Percentiles rank a stretch among this genome's conserved stretches.
Evolutionary conservation across 2,113 vertebrate species (phyloP).

Genomic region (Salminus brasiliensis): DNA sequence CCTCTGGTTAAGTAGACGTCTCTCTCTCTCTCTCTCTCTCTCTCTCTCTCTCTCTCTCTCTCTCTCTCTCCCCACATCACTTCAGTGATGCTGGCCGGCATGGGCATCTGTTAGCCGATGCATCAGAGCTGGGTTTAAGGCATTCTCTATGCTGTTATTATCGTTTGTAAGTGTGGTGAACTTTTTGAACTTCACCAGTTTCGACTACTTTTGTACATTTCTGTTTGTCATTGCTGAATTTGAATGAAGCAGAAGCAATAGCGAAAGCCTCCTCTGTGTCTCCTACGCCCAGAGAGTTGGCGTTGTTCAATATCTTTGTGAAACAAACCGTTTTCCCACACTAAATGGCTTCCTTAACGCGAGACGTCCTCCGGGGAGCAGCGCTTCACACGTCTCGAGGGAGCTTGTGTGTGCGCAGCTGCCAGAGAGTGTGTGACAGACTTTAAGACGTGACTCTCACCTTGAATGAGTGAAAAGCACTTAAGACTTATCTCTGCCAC

Average conservation of each 20-base stretch:
- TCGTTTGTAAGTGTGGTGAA: no score
- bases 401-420: constrained; percentile 21
- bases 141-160: no score
- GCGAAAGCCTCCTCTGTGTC: not conserved
- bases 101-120: no score
- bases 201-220: not conserved
- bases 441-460: constrained; percentile 39
- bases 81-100: no score
- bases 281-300: not conserved
- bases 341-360: constrained; percentile 20
- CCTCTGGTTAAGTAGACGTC: no score
- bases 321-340: constrained; percentile 29
- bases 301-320: not conserved
- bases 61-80: no score
- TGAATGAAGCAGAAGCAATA: not conserved
- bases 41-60: no score
- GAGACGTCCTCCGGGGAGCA: not conserved
- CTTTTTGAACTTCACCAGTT: no score
- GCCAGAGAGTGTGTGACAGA: constrained; percentile 14
- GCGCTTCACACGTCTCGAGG: not conserved
- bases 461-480: constrained; percentile 36
- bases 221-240: not conserved
- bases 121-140: no score
- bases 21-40: no score
- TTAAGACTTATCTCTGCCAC: constrained; percentile 32